Percentiles rank a stretch among this genome's conserved stretches.
Conservation (phyloP, 1,140 invertebrate genomes). For the Zaprionus capensis region DNA sequence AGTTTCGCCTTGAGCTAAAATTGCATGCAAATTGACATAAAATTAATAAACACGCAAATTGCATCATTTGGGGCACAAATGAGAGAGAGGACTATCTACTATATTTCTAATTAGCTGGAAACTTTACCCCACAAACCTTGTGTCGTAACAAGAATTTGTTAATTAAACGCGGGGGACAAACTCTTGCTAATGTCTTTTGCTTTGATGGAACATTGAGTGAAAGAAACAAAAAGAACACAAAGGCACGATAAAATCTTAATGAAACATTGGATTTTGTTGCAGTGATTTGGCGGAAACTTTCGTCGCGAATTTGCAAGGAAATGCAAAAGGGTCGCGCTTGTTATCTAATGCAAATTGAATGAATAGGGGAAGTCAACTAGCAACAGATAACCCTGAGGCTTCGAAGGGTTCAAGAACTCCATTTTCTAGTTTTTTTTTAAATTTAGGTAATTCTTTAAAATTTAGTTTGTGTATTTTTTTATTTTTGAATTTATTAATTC, state of each 20-base stretch:
- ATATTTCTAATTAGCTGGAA: slow-evolving; percentile 71
- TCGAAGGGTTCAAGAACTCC: neutral
- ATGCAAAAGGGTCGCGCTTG: neutral
- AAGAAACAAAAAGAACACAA: slow-evolving; percentile 16
- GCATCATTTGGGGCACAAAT: slow-evolving; percentile 23
- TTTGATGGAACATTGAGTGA: slow-evolving; percentile 46
- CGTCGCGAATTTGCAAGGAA: neutral
- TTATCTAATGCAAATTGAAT: slow-evolving; percentile 27
- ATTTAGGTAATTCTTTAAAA: neutral
- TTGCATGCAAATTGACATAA: slow-evolving; percentile 80
- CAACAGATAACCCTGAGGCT: neutral
- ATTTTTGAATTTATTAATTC: neutral
- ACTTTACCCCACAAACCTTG: slow-evolving; percentile 59
- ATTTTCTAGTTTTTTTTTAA: neutral
- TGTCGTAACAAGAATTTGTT: slow-evolving; percentile 54
- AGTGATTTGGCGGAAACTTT: slow-evolving; percentile 43
- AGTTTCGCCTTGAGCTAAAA: slow-evolving; percentile 69
- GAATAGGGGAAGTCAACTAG: neutral
- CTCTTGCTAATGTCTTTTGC: slow-evolving; percentile 43
- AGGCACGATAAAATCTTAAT: slow-evolving; percentile 55
- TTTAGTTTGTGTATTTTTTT: neutral
- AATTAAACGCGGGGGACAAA: slow-evolving; percentile 54
- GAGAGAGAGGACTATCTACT: neutral
- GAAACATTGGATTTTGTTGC: slow-evolving; percentile 49
- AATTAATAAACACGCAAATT: slow-evolving; percentile 80